phyloP scores from a whole-genome alignment of 2,113 vertebrate genomes.

The Pachyramphus minor region DNA sequence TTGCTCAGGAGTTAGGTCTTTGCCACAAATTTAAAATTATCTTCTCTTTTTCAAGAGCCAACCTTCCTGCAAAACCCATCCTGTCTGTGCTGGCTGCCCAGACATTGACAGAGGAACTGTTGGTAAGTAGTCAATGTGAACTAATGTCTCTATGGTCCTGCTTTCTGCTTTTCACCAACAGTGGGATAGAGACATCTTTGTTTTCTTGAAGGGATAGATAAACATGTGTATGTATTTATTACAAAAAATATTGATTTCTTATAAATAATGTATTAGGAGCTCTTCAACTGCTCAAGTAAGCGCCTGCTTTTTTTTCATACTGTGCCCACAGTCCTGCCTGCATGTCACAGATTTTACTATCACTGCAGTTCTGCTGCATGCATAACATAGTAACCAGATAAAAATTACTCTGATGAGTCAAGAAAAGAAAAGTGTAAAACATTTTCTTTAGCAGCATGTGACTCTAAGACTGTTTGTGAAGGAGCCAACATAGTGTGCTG shows the following conservation, averaged over 20 bases:
- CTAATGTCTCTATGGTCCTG: background rate
- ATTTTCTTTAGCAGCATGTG: background rate
- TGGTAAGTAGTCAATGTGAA: background rate
- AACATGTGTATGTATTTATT: background rate
- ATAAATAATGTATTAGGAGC: slow-evolving; percentile 17
- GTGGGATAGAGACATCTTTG: background rate
- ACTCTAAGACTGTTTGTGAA: background rate
- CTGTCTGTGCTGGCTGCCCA: background rate
- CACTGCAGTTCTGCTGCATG: background rate
- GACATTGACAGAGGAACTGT: background rate
- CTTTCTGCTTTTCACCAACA: background rate
- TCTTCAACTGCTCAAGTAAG: background rate
- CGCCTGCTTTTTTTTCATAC: background rate
- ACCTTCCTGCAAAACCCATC: background rate
- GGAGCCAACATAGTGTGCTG: background rate
- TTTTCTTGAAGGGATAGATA: background rate
- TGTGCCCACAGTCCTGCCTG: background rate
- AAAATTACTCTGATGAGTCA: background rate
- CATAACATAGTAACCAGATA: slow-evolving; percentile 15
- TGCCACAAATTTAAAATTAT: background rate
- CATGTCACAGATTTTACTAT: background rate
- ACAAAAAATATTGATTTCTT: slow-evolving; percentile 5
- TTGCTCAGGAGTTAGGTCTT: background rate
- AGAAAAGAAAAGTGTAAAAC: background rate
- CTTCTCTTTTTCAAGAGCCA: background rate